phyloP scores from a whole-genome alignment of 2,888 invertebrate species.

The Chrysolina americana region DNA sequence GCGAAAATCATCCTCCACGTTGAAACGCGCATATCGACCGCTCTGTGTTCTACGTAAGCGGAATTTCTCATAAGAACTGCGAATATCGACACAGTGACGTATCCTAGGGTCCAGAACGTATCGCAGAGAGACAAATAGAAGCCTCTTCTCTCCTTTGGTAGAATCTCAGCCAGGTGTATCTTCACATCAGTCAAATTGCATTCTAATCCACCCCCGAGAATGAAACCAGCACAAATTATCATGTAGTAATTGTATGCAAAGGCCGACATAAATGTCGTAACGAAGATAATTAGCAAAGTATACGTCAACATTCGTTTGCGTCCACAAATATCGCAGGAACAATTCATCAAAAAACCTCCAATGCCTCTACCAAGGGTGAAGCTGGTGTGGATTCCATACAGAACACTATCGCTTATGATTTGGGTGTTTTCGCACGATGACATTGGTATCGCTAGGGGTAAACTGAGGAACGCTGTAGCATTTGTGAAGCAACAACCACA shows the following conservation, averaged over 20 bases:
- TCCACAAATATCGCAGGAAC: conserved; percentile 66
- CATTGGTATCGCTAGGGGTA: conserved; percentile 62
- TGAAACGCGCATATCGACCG: conserved; percentile 60
- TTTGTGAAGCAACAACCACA: conserved; percentile 57
- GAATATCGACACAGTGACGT: conserved; percentile 57
- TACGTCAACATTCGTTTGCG: conserved; percentile 65
- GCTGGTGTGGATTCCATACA: conserved; percentile 53
- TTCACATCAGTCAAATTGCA: conserved; percentile 63
- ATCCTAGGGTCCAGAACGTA: conserved; percentile 66
- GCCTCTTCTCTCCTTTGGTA: conserved; percentile 66
- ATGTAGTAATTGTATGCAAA: conserved; percentile 66
- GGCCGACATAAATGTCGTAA: conserved; percentile 63
- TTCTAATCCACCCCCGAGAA: conserved; percentile 65
- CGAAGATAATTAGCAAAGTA: conserved; percentile 65
- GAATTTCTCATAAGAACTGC: conserved; percentile 49
- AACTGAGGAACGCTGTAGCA: conserved; percentile 56
- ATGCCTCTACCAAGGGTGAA: conserved; percentile 63
- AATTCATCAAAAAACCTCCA: conserved; percentile 64
- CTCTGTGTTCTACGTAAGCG: conserved; percentile 46
- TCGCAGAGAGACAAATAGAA: conserved; percentile 65
- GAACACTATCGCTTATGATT: conserved; percentile 46
- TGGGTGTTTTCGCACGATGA: conserved; percentile 58
- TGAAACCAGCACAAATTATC: conserved; percentile 64
- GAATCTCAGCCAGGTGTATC: conserved; percentile 68
- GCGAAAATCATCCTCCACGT: conserved; percentile 70